Conservation (phyloP, 2,888 invertebrate species). For the Phytoseiulus persimilis region DNA sequence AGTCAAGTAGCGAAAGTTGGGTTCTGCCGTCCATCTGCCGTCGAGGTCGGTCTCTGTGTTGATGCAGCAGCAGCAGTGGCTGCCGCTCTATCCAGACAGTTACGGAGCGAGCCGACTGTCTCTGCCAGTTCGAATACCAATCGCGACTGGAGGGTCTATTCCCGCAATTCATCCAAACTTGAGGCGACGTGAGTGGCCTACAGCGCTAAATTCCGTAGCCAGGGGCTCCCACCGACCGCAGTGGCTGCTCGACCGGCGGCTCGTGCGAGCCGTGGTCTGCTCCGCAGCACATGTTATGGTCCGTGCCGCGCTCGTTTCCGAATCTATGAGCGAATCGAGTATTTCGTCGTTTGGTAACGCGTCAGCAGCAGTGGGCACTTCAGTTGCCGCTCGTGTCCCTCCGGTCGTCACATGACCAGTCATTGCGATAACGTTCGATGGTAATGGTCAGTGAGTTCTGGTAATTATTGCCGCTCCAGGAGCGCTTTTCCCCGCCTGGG, state of each 20-base stretch:
- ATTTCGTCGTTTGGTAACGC: neutral
- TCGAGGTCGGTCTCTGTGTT: neutral
- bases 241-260: neutral
- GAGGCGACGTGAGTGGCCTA: neutral
- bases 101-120: neutral
- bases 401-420: neutral
- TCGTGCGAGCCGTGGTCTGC: neutral
- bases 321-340: neutral
- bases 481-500: too few relatives aligned
- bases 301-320: neutral
- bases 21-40: neutral
- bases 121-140: neutral
- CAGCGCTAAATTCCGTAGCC: neutral
- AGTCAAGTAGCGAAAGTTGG: neutral
- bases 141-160: neutral
- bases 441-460: neutral
- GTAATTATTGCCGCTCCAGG: neutral
- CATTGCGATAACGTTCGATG: neutral
- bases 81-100: neutral
- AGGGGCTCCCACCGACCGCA: neutral
- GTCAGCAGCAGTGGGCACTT: neutral
- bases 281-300: neutral
- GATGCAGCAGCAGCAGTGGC: neutral
- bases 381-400: neutral
- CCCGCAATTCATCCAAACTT: conserved; percentile 5